Evolutionary conservation across 2,797 vertebrate genomes (phyloP), one percentile per base, ranked within the genome.

Genomic region (Pelodytes ibericus): DNA sequence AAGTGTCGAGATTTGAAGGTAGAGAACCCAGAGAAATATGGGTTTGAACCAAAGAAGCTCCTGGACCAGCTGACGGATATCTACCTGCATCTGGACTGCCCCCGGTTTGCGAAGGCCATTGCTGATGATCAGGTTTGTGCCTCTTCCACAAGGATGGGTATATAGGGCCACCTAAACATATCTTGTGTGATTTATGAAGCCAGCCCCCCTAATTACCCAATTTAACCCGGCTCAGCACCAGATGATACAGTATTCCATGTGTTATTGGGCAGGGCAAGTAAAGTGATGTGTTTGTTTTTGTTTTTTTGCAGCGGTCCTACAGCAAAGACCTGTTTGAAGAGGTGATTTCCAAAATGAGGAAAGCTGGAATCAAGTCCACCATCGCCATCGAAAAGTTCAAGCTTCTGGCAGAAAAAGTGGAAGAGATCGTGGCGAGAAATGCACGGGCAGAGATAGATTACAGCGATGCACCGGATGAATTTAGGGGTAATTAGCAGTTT

Each of bases 301-400:
- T 18, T 41, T 74, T 75, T 1, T 81, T 81, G 31, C 87, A 99
- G 98, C 92, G 98, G 73, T 99, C 98, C 22, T 99, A 99, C 87
- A 99, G 97, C 86, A 95, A 96, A 68, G 98, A 99, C 75, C 91
- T 99, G 58, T 99, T 99, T 80, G 98, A 99, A 75, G 98, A 99
- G 81, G 98, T 99, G 0, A 99, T 99, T 85, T 98, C 94, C 3
- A 99, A 99, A 90, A 98, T 99, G 97, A 95, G 93, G 77, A 99
- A 99, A 85, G 97, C 98, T 31, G 97, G 98, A 49, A 99, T 99
- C 84, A 99, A 99, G 72, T 99, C 98, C 29, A 98, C 95, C 7
- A 99, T 99, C 59, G 97, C 97, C 30, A 98, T 99, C 82, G 98
- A 99, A 84, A 99, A 99, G 88, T 99, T 99, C 83, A 98, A 96